Conservation (phyloP, 2,797 vertebrate genomes). For the Falco cherrug region DNA sequence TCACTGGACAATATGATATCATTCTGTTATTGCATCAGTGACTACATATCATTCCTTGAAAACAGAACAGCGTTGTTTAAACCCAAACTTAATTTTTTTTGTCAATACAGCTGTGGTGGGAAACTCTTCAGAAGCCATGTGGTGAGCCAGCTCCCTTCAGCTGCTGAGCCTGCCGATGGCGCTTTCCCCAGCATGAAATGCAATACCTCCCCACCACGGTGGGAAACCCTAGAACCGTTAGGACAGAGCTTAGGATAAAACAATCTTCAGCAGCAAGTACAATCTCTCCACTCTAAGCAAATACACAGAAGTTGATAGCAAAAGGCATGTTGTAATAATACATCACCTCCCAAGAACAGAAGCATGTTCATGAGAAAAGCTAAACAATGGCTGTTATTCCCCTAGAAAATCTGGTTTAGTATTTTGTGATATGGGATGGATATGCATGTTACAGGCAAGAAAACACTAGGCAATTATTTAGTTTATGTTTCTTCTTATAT, state of each 20-base stretch:
- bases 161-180: background rate
- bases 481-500: background rate
- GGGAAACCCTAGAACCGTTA: background rate
- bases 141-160: slow-evolving; percentile 20
- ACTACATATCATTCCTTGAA: slow-evolving; percentile 25
- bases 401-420: background rate
- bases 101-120: slow-evolving; percentile 50
- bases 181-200: background rate
- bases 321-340: background rate
- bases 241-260: background rate
- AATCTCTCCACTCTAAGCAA: background rate
- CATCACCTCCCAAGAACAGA: background rate
- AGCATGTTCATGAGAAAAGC: background rate
- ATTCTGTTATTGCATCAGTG: slow-evolving; percentile 36
- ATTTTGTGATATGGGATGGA: background rate
- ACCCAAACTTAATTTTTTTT: slow-evolving; percentile 7
- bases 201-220: background rate
- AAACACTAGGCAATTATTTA: background rate
- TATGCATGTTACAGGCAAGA: background rate
- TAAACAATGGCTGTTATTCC: background rate
- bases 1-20: slow-evolving; percentile 50
- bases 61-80: slow-evolving; percentile 28
- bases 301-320: background rate
- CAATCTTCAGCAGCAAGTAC: background rate
- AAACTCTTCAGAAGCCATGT: slow-evolving; percentile 12